Evolutionary conservation across 2,797 vertebrate species (phyloP).

Genomic region (Notamacropus eugenii): DNA sequence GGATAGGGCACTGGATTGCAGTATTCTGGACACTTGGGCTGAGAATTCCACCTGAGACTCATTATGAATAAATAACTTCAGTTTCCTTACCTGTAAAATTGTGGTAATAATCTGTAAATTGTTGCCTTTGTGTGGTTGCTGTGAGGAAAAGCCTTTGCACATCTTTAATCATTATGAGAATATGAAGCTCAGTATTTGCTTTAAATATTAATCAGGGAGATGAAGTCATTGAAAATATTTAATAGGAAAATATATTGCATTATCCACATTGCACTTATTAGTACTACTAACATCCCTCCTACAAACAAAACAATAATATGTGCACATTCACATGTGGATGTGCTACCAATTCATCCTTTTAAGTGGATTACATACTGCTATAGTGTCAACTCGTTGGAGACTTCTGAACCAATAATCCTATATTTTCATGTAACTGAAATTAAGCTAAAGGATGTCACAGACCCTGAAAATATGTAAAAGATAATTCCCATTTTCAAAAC

Average conservation of each 20-base stretch:
- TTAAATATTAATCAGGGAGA: neutral
- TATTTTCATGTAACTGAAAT: neutral
- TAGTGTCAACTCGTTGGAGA: neutral
- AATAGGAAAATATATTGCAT: neutral
- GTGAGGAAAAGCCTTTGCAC: neutral
- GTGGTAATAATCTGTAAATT: neutral
- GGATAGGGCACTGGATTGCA: neutral
- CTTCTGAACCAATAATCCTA: neutral
- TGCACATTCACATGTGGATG: neutral
- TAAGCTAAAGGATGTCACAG: neutral
- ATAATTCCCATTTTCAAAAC: neutral
- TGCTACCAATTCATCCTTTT: neutral
- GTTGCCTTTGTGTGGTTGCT: conserved; percentile 10
- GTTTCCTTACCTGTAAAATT: conserved; percentile 44
- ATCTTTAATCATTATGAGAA: neutral
- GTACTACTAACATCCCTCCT: neutral
- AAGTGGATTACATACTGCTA: neutral
- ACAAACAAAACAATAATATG: neutral
- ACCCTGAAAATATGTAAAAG: neutral
- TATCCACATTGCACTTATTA: neutral
- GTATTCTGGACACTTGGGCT: neutral
- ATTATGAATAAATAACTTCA: conserved; percentile 47
- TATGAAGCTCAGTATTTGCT: neutral
- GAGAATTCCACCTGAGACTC: neutral
- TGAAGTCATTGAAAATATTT: neutral